Evolutionary conservation across 53 echinoderm and acorn worm genomes (phyloP).

Genomic region (Echinometra lucunter): DNA sequence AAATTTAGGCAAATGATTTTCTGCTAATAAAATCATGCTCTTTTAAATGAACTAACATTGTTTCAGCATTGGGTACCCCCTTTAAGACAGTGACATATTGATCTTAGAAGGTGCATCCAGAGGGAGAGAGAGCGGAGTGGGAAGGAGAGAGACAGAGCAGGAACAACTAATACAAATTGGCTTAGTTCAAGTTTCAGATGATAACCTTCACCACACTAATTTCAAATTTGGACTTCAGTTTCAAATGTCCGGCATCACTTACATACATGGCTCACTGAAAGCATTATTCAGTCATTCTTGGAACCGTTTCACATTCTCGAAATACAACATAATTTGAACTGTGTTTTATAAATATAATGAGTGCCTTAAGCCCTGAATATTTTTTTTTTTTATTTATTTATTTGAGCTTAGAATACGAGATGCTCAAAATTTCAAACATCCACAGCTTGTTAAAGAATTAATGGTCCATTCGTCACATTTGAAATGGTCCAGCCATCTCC

Average conservation of each 20-base stretch:
- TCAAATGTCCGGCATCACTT: neutral
- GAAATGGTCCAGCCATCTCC: no score
- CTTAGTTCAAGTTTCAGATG: neutral
- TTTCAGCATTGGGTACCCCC: no score
- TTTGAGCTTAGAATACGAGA: neutral
- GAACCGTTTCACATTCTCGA: neutral
- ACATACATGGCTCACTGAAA: neutral
- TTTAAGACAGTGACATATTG: neutral
- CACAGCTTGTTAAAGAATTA: no score
- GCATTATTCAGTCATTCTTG: neutral
- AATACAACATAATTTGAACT: neutral
- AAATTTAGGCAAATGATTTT: no score
- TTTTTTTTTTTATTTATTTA: neutral
- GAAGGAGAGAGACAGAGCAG: no score
- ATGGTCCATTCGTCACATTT: no score
- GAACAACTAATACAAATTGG: neutral
- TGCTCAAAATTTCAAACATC: neutral
- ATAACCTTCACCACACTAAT: neutral
- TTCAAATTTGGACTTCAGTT: constrained; percentile 22
- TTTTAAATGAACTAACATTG: no score
- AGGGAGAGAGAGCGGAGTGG: neutral
- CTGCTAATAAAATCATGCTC: no score
- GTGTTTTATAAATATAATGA: no score
- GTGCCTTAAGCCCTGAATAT: neutral
- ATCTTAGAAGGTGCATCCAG: neutral